Evolutionary conservation across 1,140 invertebrate genomes (phyloP).

Genomic region (Thereuonema tuberculata): DNA sequence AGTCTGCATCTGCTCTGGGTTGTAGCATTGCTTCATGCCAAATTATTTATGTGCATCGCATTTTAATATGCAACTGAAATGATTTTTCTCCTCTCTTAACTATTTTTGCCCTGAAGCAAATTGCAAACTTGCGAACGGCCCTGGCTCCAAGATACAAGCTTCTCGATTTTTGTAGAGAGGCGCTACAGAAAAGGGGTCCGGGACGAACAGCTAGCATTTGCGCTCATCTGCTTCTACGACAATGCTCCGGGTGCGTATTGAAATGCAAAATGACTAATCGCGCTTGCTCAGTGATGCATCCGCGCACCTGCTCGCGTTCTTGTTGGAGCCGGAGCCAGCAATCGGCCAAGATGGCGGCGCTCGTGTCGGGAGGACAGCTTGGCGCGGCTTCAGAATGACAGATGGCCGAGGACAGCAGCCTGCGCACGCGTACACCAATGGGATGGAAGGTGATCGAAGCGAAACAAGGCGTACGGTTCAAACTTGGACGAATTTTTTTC

Average conservation of each 20-base stretch:
- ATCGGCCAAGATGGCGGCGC: slow-evolving; percentile 6
- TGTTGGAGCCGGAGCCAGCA: not conserved
- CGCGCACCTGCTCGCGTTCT: slow-evolving; percentile 9
- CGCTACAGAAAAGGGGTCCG: not conserved
- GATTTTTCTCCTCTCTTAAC: too few species aligned
- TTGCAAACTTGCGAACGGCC: too few species aligned
- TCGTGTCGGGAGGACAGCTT: not conserved
- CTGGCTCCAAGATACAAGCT: too few species aligned
- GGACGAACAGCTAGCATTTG: not conserved
- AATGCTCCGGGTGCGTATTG: slow-evolving; percentile 7
- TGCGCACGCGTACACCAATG: not conserved
- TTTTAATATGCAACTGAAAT: too few species aligned
- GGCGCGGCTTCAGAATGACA: not conserved
- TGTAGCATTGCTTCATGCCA: too few species aligned
- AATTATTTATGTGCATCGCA: too few species aligned
- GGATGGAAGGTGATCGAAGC: not conserved
- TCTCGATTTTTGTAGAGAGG: too few species aligned
- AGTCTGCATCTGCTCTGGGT: too few species aligned
- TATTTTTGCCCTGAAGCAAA: too few species aligned
- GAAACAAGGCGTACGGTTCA: not conserved
- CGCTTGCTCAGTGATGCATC: slow-evolving; percentile 7
- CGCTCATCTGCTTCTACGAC: slow-evolving; percentile 2
- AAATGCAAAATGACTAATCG: slow-evolving; percentile 11
- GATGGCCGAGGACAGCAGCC: not conserved
- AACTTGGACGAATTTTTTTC: not conserved